phyloP scores from a whole-genome alignment of 2,113 vertebrate species.

The Paracanthobrama guichenoti region DNA sequence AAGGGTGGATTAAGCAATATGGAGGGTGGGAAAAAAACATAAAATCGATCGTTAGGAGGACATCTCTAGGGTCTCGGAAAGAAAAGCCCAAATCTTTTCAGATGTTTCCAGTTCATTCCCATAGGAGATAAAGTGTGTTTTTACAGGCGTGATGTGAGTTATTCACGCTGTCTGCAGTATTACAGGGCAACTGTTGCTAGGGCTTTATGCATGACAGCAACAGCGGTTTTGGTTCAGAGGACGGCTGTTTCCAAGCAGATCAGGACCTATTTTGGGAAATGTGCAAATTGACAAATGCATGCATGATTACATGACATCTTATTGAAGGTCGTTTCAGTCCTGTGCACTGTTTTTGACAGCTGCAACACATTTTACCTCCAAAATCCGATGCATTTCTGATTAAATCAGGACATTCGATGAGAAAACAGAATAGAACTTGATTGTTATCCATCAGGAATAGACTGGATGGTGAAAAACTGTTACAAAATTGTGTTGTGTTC shows the following conservation, averaged over 20 bases:
- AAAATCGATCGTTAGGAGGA: slow-evolving; percentile 13
- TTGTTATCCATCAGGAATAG: not conserved
- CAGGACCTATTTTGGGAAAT: not conserved
- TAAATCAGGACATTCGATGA: not conserved
- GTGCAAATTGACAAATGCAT: not conserved
- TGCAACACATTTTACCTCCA: not conserved
- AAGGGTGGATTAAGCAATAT: slow-evolving; percentile 27
- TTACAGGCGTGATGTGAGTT: not conserved
- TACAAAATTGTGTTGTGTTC: not conserved
- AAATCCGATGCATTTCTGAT: not conserved
- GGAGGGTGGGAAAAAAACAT: slow-evolving; percentile 3
- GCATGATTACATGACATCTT: not conserved
- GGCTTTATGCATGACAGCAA: not conserved
- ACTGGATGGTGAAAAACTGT: too few relatives aligned
- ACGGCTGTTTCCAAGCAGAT: not conserved
- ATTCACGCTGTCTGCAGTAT: not conserved
- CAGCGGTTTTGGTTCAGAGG: not conserved
- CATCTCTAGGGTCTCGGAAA: slow-evolving; percentile 20
- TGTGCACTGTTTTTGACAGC: not conserved
- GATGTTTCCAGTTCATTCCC: slow-evolving; percentile 30
- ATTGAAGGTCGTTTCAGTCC: not conserved
- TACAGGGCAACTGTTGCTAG: slow-evolving; percentile 12
- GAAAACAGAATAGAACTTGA: not conserved
- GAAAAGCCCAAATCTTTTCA: not conserved
- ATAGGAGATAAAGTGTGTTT: slow-evolving; percentile 15